These are phyloP conservation scores for Antheraea assamensis DNA, from an alignment of 2,888 invertebrate genomes.

Conservation along the genomic window DNA sequence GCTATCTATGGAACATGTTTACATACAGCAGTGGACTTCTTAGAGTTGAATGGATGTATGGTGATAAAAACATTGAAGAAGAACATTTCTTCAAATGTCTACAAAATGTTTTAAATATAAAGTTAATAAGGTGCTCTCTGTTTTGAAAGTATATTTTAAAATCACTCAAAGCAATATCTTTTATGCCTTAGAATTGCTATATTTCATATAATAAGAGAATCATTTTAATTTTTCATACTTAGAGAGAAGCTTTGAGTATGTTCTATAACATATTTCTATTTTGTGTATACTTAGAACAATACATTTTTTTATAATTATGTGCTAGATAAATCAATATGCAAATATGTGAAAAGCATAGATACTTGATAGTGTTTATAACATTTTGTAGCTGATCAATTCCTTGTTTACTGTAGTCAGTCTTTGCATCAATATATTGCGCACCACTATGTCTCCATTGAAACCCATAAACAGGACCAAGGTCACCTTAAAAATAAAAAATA, in stretches of 20 bases:
- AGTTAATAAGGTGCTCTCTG: too few species aligned
- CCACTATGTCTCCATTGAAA: constrained; percentile 99
- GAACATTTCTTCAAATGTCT: too few species aligned
- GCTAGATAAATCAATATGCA: background rate
- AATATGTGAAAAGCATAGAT: constrained; percentile 29
- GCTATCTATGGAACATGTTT: too few species aligned
- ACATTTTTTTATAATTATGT: background rate
- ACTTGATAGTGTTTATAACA: constrained; percentile 90
- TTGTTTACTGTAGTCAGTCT: constrained; percentile 89
- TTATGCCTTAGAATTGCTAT: too few species aligned
- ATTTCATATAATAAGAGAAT: too few species aligned
- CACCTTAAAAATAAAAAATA: constrained; percentile 80
- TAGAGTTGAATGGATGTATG: too few species aligned
- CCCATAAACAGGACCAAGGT: constrained; percentile 98
- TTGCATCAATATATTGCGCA: constrained; percentile 91
- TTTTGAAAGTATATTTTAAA: too few species aligned
- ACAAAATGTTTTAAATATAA: too few species aligned
- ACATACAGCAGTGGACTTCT: too few species aligned
- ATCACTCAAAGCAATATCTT: too few species aligned
- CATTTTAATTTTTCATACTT: background rate
- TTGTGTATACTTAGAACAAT: background rate
- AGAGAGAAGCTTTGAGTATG: background rate
- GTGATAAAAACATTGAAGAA: too few species aligned
- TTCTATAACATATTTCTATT: background rate
- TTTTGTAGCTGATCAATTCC: constrained; percentile 95